These are phyloP conservation scores for Silurus aristotelis DNA, from an alignment of 2,797 vertebrate genomes.

Conservation along the genomic window DNA sequence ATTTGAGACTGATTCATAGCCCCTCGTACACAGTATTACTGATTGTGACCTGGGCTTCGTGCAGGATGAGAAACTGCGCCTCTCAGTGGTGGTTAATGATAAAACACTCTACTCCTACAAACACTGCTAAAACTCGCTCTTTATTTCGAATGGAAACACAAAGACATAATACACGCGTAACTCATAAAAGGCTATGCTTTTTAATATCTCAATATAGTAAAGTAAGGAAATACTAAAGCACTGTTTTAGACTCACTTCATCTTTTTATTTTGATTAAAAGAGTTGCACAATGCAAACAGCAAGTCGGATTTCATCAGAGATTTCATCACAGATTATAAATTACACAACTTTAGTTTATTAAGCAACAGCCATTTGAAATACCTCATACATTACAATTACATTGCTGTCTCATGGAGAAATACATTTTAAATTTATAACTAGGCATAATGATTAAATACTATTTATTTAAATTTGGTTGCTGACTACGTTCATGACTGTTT, in stretches of 20 bases:
- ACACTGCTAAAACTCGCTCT: background rate
- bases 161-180: background rate
- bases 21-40: background rate
- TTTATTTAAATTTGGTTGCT: no score
- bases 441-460: no score
- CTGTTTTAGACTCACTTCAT: background rate
- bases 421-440: no score
- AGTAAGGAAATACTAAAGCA: background rate
- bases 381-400: no score
- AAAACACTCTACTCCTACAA: conserved; percentile 11
- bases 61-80: conserved; percentile 24
- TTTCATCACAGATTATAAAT: conserved; percentile 1
- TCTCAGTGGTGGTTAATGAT: conserved; percentile 22
- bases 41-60: background rate
- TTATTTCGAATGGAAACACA: background rate
- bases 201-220: background rate
- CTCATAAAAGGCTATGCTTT: background rate
- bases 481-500: no score
- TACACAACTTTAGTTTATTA: conserved; percentile 3
- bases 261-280: background rate
- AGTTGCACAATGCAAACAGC: background rate
- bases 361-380: background rate
- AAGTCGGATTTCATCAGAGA: background rate
- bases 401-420: no score
- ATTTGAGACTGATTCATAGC: background rate